These are phyloP conservation scores for Dasypolia templi DNA, from an alignment of 2,888 invertebrate genomes.

Conservation along the genomic window DNA sequence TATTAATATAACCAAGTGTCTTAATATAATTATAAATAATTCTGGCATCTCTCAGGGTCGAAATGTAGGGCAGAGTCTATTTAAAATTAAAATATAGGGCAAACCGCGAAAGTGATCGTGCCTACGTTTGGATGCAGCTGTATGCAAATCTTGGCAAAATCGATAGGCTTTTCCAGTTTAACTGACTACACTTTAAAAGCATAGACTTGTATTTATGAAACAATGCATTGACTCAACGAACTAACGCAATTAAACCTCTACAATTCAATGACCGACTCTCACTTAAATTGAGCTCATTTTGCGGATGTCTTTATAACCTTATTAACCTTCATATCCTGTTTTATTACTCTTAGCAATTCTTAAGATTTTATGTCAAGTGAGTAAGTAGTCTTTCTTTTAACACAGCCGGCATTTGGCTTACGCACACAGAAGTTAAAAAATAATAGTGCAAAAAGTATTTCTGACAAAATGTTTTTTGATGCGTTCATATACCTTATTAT, in stretches of 20 bases:
- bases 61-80: constrained; percentile 69
- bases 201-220: not conserved
- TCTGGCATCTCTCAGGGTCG: constrained; percentile 63
- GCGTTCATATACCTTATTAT: not conserved
- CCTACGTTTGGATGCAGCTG: constrained; percentile 28
- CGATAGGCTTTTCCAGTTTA: constrained; percentile 22
- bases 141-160: constrained; percentile 21
- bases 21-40: constrained; percentile 60
- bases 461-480: not conserved
- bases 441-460: not conserved
- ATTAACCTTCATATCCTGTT: constrained; percentile 36
- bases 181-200: constrained; percentile 12
- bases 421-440: constrained; percentile 7
- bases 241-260: not conserved
- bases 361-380: constrained; percentile 30
- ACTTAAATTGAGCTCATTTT: constrained; percentile 14
- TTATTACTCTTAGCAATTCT: not conserved
- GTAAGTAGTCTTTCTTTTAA: constrained; percentile 1
- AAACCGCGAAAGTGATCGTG: constrained; percentile 51
- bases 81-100: constrained; percentile 68
- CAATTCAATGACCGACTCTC: constrained; percentile 14
- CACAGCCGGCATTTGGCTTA: not conserved
- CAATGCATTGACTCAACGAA: too few relatives aligned
- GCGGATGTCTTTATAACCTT: constrained; percentile 38
- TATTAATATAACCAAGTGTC: constrained; percentile 36